Conservation (phyloP, 2,113 vertebrate genomes). For the Gallinago media region DNA sequence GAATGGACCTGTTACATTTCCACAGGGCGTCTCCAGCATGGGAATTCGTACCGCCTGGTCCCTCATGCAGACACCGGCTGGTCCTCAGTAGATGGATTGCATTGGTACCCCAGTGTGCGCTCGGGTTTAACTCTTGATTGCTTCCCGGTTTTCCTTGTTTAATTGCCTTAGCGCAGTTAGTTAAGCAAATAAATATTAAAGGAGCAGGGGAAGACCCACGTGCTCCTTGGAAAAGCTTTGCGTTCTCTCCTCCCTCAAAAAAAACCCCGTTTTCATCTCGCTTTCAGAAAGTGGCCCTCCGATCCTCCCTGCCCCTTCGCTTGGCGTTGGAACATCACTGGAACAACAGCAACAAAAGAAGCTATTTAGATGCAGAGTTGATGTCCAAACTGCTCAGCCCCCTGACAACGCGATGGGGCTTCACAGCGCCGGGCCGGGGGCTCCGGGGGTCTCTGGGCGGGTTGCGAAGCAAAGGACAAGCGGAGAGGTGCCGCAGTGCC, state of each 20-base stretch:
- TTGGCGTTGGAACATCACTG: background rate
- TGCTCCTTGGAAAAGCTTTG: background rate
- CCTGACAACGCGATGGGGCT: background rate
- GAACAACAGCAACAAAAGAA: background rate
- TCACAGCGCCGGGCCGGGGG: background rate
- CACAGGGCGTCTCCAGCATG: background rate
- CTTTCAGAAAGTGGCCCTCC: background rate
- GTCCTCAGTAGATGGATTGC: background rate
- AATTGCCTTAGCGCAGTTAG: background rate
- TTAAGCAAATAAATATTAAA: slow-evolving; percentile 11
- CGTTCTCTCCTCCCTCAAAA: background rate
- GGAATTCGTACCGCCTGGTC: background rate
- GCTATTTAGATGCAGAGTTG: background rate
- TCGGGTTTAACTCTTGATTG: background rate
- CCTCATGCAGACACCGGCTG: background rate
- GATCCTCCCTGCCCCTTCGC: background rate
- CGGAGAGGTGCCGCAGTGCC: background rate
- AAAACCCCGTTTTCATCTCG: background rate
- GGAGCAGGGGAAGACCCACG: background rate
- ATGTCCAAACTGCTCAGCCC: background rate
- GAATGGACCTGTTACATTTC: background rate
- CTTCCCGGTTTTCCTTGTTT: background rate
- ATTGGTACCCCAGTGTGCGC: background rate
- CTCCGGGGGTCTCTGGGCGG: background rate
- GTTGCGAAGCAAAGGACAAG: background rate